Evolutionary conservation across 2,888 invertebrate species (phyloP), one percentile per base, ranked within the genome.

Genomic region (Neelides folsomi): DNA sequence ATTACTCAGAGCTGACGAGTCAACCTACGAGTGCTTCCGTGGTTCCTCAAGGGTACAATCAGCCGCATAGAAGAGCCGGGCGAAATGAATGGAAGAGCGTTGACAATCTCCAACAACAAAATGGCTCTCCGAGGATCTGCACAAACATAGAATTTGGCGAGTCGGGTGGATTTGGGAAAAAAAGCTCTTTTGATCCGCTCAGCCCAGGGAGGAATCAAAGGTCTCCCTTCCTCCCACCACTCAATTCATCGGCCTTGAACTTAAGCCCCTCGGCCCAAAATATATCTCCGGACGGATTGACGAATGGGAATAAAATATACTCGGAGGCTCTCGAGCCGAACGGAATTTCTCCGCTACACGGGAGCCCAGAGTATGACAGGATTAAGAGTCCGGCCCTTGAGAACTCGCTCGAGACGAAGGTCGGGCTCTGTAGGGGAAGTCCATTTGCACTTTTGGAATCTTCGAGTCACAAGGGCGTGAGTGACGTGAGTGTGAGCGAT

Each of bases 1-100:
- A 54, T 45, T 57, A 55, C 39, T 52, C 57, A 7, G 57, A 57
- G 45, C 47, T 53, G 15, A 55, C 51, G 5, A 43, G 43, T 2
- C 37, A 50, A 37, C 44, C 42, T n/a, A 43, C 15, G 8, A 46
- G n/a, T 40, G 15, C n/a, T 35, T 20, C 6, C 43, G 20, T 13
- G 38, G 36, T 2, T 35, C 39, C 9, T 50, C 49, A 36, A 36
- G 27, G 8, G 52, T 53, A 16, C 15, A 16, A n/a, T 34, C 27
- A 12, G 4, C 50, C 39, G 34, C 47, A 51, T 7, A 49, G 27
- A 19, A 52, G 54, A 27, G 47, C 60, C 34, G 57, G 54, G 16
- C 54, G 55, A n/a, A 52, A 55, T 2, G 63, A 63, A 49, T 63
- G 63, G 63, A 63, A 63, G 54, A 60, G 60, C 57, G 63, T 61